Conservation (phyloP, 2,797 vertebrate species). For the Halcyon leucocephala region DNA sequence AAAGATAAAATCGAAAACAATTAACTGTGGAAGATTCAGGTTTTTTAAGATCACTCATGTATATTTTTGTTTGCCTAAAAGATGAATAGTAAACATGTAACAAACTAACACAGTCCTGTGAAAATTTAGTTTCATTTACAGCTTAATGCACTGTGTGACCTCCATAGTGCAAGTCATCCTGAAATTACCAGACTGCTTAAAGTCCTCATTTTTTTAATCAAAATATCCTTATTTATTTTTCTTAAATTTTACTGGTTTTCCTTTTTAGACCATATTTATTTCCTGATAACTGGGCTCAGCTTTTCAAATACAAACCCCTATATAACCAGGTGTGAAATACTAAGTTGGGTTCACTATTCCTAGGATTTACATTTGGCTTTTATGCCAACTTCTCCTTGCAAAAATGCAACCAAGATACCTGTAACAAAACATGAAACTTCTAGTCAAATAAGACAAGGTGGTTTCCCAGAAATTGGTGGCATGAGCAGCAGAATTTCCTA, state of each 20-base stretch:
- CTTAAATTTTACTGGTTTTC: neutral
- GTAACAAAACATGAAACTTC: neutral
- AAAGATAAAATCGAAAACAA: neutral
- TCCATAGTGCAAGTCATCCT: neutral
- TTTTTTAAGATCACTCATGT: neutral
- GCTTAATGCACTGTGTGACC: neutral
- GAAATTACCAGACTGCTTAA: neutral
- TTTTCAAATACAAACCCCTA: neutral
- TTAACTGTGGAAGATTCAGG: neutral
- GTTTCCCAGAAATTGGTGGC: neutral
- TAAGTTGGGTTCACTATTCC: neutral
- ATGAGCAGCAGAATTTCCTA: neutral
- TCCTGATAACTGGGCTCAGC: neutral
- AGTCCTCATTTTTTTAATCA: neutral
- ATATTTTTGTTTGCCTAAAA: neutral
- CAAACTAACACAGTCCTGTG: neutral
- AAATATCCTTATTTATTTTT: neutral
- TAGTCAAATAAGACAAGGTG: neutral
- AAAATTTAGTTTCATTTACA: neutral
- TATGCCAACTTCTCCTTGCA: neutral
- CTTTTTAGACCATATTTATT: neutral
- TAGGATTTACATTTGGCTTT: neutral
- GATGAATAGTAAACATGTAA: neutral
- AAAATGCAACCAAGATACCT: neutral
- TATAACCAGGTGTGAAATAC: slow-evolving; percentile 5